Evolutionary conservation across 2,113 vertebrate genomes (phyloP), one percentile per base, ranked within the genome.

Genomic region (Larimichthys crocea): DNA sequence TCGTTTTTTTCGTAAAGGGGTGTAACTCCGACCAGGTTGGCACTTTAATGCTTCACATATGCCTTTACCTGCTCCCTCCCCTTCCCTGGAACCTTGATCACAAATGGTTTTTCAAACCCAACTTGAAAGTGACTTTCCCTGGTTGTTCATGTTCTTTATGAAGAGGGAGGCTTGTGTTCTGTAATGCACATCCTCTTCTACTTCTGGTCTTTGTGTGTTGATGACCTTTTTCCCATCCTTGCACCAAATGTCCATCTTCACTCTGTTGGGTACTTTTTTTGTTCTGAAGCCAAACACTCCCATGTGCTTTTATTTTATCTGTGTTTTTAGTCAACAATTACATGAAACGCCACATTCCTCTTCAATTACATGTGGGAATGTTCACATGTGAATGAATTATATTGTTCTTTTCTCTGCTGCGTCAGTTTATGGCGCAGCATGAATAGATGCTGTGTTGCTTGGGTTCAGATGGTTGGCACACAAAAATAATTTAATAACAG

Each of bases 11-110:
- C 10, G 2, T 42, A 12, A 76, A 57, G 31, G n/a, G 60, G 3
- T 79, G 44, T 52, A 75, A 77, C 80, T 83, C 68, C 50, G 78
- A 76, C 53, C 90, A 92, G 92, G 89, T 91, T 73, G 82, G 85
- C 77, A 55, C 49, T 14, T 35, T 74, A 49, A 70, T 85, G 55
- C 62, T 49, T 64, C 50, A 61, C 57, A 71, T 44, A 20, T 86
- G 63, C 74, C 46, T 49, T 59, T 74, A 50, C 35, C 59, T 62
- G 79, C 61, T 79, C 49, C 61, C 11, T 59, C 69, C 60, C 26
- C 19, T 72, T 40, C 67, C 60, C 52, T 55, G 29, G 44, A 83
- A 10, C 26, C 57, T 64, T 8, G 4, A 65, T 66, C 63, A 29
- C 56, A 76, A 52, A 61, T 73, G 10, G 4, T 56, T n/a, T n/a